These are phyloP conservation scores for Idaea straminata DNA, from an alignment of 2,888 invertebrate genomes.

Conservation along the genomic window DNA sequence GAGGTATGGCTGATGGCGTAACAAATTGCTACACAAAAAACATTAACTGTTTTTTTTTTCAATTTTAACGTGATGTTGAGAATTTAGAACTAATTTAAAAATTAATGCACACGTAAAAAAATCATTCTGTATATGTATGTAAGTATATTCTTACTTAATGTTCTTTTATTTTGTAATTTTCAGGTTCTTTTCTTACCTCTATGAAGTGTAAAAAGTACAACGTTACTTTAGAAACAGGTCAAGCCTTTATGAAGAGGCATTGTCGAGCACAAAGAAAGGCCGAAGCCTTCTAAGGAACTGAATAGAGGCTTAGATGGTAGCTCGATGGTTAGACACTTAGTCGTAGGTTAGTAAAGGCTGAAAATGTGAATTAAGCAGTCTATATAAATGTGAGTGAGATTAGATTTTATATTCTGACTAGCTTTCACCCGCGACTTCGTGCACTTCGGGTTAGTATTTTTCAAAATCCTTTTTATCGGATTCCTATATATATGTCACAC, in stretches of 20 bases:
- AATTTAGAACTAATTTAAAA: no score
- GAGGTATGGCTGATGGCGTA: no score
- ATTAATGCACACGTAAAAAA: no score
- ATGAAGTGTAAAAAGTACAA: neutral
- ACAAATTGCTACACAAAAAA: no score
- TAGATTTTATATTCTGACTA: neutral
- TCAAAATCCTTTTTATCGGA: no score
- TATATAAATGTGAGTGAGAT: neutral
- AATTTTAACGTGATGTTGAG: no score
- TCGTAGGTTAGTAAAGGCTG: neutral
- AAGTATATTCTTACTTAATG: no score
- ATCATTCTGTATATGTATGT: no score
- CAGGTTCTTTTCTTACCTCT: neutral
- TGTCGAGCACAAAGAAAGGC: conserved; percentile 2
- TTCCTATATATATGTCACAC: no score
- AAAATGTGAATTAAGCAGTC: neutral
- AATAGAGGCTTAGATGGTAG: neutral
- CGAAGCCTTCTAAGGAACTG: conserved; percentile 1
- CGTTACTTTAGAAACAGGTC: conserved; percentile 22
- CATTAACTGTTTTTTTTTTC: no score
- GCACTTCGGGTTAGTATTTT: no score
- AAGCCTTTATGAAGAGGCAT: conserved; percentile 24
- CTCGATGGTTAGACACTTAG: neutral
- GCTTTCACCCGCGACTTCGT: neutral
- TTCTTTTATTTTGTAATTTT: neutral